Conservation (phyloP, 2,113 vertebrate genomes). For the Corythaixoides concolor region DNA sequence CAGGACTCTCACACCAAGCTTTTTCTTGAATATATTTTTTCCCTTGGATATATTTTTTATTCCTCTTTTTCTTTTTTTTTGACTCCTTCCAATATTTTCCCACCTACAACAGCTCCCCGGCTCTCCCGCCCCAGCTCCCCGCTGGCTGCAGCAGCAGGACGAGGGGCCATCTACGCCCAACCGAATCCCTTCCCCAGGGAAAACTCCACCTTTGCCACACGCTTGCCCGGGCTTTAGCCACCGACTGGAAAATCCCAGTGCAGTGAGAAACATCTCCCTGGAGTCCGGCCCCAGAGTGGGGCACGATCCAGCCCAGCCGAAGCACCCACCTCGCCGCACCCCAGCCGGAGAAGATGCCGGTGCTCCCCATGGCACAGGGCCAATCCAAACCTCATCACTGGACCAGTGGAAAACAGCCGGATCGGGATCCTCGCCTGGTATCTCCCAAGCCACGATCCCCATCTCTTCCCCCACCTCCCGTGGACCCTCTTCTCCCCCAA, state of each 20-base stretch:
- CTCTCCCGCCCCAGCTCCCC: neutral
- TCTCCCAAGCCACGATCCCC: neutral
- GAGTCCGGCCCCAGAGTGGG: accelerated
- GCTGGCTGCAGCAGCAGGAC: neutral
- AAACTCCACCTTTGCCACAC: neutral
- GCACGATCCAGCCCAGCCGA: neutral
- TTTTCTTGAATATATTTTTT: neutral
- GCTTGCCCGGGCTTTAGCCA: accelerated
- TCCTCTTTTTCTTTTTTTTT: accelerated
- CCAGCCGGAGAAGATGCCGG: too few species aligned
- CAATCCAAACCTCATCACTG: accelerated
- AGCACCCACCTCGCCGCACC: neutral
- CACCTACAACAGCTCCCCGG: neutral
- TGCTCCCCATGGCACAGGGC: accelerated
- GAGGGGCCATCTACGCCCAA: accelerated
- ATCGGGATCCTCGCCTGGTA: accelerated
- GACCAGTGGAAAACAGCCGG: accelerated
- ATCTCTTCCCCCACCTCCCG: neutral
- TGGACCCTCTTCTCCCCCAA: neutral
- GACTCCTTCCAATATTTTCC: neutral
- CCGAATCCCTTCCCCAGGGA: neutral
- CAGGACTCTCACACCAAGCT: neutral
- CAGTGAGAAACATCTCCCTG: neutral
- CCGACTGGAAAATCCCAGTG: neutral
- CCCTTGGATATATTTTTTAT: neutral